Evolutionary conservation across 2,888 invertebrate species (phyloP), one percentile per base, ranked within the genome.

Genomic region (Stegana nigrithorax): DNA sequence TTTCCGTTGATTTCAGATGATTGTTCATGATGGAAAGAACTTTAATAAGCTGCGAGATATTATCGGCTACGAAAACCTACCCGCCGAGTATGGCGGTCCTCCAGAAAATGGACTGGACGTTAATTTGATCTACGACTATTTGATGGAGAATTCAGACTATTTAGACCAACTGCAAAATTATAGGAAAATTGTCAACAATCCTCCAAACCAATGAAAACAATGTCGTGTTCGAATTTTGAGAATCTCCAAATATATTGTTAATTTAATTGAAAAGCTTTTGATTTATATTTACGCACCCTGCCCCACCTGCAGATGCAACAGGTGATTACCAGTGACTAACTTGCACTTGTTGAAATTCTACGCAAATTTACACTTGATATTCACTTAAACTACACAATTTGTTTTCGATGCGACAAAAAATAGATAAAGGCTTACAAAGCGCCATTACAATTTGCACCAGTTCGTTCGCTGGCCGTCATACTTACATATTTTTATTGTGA

Each of bases 71-170:
- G 83, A 84, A 36, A 66, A 66, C 57, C 64, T 83, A 29, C 84
- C 85, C 5, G 80, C 73, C 7, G 77, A 80, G 67, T 84, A 84
- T 63, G 85, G 84, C 0, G 84, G 84, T 1, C 80, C 83, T 2
- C 67, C 68, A 4, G 59, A 71, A 2, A 84, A 84, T 70, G 70
- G 75, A 17, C 70, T 82, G 4, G 79, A 83, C 60, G 74, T 75
- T 4, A 75, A 79, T 64, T 50, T 82, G 45, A 72, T 83, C 42
- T 77, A 80, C 23, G 73, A 83, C 65, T 75, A 83, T 63, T 65
- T 84, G 27, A 67, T 69, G 53, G 71, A 76, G 60, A 76, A 80
- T 67, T 62, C 78, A 0, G 68, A 72, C 0, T 83, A 84, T 63
- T 64, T 83, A 45, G 62, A 73, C 45, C 72, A 81, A 65, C 58